Base-by-base conservation (phyloP, 2,888 invertebrate species). In the Chymomyza amoena region DNA sequence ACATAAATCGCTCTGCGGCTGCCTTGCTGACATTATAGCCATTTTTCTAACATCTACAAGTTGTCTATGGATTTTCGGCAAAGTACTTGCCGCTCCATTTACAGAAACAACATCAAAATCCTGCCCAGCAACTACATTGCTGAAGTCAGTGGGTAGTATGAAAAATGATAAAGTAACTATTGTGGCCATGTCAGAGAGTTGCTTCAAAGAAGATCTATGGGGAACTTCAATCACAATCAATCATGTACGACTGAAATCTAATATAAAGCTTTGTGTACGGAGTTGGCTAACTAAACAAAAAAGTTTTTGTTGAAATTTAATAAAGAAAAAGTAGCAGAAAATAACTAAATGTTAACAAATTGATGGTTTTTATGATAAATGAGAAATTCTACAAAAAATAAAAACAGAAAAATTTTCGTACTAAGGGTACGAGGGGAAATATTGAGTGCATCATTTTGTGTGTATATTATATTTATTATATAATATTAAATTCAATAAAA, bases 51-150 rank as follows among this genome's bases (percentile, higher is more conserved):
- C 76, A 69, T 64, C 80, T 76, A 75, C 77, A 74, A 84, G 79
- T 78, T 80, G 74, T 80, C 81, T 64, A 72, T 81, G 68, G 63
- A 64, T 60, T 73, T 74, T 71, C 70, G 69, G 64, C 61, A 69
- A 16, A 68, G 59, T 56, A 72, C 68, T 66, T 39, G 54, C 61
- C 56, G 65, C 68, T 54, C 45, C 28, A 57, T 18, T 18, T 16
- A 18, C 54, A 68, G 66, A 69, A 61, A 63, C 59, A 67, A 63
- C 50, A 68, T 32, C 7, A 36, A 60, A 64, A 7, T 18, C 7
- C 3, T 54, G 52, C 6, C 16, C 15, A 45, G 39, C 39, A 18
- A 54, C 15, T 54, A 4, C 7, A n/a, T 54, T 5, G 52, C 18
- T 18, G 32, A 6, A 32, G 32, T 54, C 32, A 32, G 32, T 54